Evolutionary conservation across 2,888 invertebrate species (phyloP).

Genomic region (Ceriagrion tenellum): DNA sequence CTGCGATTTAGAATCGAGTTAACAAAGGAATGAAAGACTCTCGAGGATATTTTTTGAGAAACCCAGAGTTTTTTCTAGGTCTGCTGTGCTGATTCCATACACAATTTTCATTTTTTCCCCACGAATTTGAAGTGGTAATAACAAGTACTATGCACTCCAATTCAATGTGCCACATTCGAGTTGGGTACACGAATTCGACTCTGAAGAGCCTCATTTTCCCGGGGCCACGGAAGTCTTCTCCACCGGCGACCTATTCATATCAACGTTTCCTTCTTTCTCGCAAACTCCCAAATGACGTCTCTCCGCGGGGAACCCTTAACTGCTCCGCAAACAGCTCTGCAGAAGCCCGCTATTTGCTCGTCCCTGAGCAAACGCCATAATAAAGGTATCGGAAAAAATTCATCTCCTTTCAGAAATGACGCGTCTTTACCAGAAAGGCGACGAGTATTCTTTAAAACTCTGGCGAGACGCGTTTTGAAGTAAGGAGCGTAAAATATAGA

Average conservation of each 20-base stretch:
- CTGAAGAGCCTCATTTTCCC: neutral
- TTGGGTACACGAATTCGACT: neutral
- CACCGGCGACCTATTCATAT: neutral
- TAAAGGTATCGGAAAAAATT: neutral
- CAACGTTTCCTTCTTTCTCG: neutral
- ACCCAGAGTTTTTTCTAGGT: neutral
- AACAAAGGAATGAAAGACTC: too few species aligned
- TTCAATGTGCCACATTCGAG: neutral
- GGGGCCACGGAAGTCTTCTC: neutral
- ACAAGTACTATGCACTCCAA: neutral
- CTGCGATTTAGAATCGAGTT: too few species aligned
- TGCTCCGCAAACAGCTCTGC: neutral
- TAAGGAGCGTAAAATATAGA: neutral
- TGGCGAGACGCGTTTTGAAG: neutral
- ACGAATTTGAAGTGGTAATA: neutral
- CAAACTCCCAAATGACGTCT: constrained; percentile 16
- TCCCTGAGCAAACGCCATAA: neutral
- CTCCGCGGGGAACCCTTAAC: neutral
- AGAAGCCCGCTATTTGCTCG: neutral
- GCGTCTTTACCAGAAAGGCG: neutral
- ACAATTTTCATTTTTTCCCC: too few species aligned
- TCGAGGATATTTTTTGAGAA: too few species aligned
- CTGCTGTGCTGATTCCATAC: too few species aligned
- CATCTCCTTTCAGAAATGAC: neutral
- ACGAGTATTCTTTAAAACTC: neutral